These are phyloP conservation scores for Darevskia mixta DNA, from an alignment of 2,797 vertebrate species.

Conservation along the genomic window DNA sequence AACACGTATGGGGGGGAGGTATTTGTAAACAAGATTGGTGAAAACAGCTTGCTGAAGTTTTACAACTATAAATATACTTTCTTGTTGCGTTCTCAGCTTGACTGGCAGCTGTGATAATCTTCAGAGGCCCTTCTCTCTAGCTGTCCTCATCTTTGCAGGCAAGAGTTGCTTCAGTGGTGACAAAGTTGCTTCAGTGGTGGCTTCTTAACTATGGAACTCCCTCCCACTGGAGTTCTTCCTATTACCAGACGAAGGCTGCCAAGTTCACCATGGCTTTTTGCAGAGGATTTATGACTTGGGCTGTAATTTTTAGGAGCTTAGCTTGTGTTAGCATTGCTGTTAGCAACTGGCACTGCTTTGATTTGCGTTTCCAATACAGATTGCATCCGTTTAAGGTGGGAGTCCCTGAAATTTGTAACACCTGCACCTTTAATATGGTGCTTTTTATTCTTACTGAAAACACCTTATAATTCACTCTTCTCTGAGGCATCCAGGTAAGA, in stretches of 20 bases:
- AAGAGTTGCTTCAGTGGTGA: background rate
- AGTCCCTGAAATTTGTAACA: background rate
- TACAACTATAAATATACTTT: rapidly evolving
- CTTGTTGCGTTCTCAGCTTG: background rate
- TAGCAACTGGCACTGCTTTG: background rate
- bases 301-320: background rate
- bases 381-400: background rate
- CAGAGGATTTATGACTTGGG: background rate
- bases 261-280: background rate
- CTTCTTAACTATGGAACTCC: background rate
- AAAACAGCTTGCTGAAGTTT: rapidly evolving
- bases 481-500: background rate
- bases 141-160: background rate
- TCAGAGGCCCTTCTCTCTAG: background rate
- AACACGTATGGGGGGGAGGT: background rate
- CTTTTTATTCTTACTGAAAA: background rate
- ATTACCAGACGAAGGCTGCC: background rate
- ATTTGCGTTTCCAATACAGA: background rate
- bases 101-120: background rate
- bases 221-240: background rate
- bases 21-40: background rate
- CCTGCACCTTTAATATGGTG: background rate
- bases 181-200: background rate
- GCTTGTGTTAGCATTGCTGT: background rate
- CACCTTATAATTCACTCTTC: background rate